Base-by-base conservation (phyloP, 1,140 invertebrate genomes). In the Metopolophium dirhodum region DNA sequence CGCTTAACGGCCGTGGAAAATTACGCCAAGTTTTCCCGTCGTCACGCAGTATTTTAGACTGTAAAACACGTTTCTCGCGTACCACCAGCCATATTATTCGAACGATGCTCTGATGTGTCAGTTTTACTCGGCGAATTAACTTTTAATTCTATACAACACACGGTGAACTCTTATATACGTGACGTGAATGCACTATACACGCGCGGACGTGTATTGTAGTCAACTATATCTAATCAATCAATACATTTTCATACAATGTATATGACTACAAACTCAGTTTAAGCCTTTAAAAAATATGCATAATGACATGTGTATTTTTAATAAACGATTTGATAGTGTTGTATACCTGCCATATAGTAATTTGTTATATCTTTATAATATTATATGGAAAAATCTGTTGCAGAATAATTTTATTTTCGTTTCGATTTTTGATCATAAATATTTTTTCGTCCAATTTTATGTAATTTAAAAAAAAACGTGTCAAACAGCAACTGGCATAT, bases 61-160 rank as follows among this genome's bases (percentile, higher is more conserved):
- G 45, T 87, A 87, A 87, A 87, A 87, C 85, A 47, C 85, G 85
- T 87, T 47, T 87, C 26, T 87, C 85, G 45, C 30, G 85, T 87
- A n/a, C 47, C 23, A 86, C 37, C 9, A 45, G 23, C 35, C 47
- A 87, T 35, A 47, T 87, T 49, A 87, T 87, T 87, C 86, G 45
- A 49, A 49, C 86, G 86, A 87, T n/a, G 86, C 87, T 87, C 85
- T 87, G 26, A 54, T 37, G 87, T 35, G 87, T 88, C 47, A 41
- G 47, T 54, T 51, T 87, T 49, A 35, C 45, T 49, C 45, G 49
- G 87, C n/a, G 87, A 88, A 88, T 88, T 88, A 88, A 88, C 49
- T 88, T 88, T 88, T 88, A 54, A 88, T 88, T 88, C n/a, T 54
- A 51, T 35, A 54, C 47, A 41, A 51, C 47, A 41, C 83, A 85